These are phyloP conservation scores for Psammodynastes pulverulentus DNA, from an alignment of 2,113 vertebrate genomes.

Conservation along the genomic window DNA sequence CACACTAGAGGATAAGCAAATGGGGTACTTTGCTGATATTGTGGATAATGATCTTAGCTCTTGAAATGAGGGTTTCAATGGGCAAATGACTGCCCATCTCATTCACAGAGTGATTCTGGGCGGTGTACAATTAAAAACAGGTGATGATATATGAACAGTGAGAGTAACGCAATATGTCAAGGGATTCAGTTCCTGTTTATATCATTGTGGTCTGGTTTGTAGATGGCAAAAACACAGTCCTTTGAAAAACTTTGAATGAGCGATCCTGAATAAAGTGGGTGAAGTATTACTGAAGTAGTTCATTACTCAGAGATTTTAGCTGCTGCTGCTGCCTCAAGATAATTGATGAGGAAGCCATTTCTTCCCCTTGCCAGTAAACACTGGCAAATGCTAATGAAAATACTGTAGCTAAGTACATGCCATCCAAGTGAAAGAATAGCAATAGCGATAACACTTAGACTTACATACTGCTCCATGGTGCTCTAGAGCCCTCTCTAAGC, in stretches of 20 bases:
- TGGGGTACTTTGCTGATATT: background rate
- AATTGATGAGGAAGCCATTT: background rate
- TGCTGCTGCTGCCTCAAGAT: background rate
- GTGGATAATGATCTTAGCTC: background rate
- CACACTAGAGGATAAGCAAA: background rate
- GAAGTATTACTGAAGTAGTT: background rate
- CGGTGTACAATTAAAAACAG: background rate
- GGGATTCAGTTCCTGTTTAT: background rate
- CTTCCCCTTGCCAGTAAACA: background rate
- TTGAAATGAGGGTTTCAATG: background rate
- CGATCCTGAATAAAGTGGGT: background rate
- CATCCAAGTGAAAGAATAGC: background rate
- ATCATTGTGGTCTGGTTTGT: background rate
- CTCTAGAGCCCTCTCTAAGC: no score
- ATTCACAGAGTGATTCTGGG: background rate
- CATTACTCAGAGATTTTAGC: background rate
- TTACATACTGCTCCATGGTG: no score
- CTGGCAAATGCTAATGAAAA: background rate
- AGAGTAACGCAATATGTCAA: background rate
- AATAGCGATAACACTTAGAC: no score
- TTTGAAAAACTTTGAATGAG: background rate
- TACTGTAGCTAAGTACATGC: background rate
- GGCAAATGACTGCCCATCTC: background rate
- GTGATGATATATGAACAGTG: background rate
- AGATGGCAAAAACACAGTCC: background rate